Percentiles rank a stretch among this genome's conserved stretches.
Evolutionary conservation across 2,888 invertebrate genomes (phyloP).

Genomic region (Achlya flavicornis): DNA sequence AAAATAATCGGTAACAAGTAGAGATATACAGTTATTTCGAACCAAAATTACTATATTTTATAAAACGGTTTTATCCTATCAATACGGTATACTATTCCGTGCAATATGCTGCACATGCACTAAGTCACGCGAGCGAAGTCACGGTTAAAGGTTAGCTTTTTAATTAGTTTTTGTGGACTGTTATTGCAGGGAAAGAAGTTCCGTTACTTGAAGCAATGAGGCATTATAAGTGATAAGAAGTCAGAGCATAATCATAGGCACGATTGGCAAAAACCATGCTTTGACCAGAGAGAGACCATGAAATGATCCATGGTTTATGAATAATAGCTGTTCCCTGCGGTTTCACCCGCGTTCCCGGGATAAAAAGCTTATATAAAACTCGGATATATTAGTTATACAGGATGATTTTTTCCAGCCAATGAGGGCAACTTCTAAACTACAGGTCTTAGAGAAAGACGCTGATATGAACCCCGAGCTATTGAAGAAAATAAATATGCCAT

Average conservation of each 20-base stretch:
- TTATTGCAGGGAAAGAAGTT: not conserved
- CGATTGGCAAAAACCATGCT: not conserved
- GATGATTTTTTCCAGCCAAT: too few species aligned
- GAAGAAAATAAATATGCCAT: too few species aligned
- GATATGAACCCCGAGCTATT: too few species aligned
- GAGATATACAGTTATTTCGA: not conserved
- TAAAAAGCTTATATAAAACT: too few species aligned
- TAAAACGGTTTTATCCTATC: not conserved
- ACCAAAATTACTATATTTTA: not conserved
- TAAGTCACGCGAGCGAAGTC: slow-evolving; percentile 3
- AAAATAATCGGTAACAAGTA: too few species aligned
- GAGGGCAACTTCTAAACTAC: too few species aligned
- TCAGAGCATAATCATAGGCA: not conserved
- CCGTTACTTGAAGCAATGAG: not conserved
- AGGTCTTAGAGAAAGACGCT: too few species aligned
- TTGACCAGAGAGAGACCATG: not conserved
- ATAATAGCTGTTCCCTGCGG: not conserved
- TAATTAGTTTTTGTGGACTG: not conserved
- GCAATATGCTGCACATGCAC: slow-evolving; percentile 2
- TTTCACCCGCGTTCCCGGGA: too few species aligned
- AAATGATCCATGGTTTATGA: not conserved
- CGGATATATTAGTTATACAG: too few species aligned
- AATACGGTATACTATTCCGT: not conserved
- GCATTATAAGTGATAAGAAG: not conserved
- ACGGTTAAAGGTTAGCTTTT: slow-evolving; percentile 1